A percentile compares a stretch with the other conserved stretches of the same genome.
Conservation (phyloP, 2,888 invertebrate species). For the Melinopterus prodromus region DNA sequence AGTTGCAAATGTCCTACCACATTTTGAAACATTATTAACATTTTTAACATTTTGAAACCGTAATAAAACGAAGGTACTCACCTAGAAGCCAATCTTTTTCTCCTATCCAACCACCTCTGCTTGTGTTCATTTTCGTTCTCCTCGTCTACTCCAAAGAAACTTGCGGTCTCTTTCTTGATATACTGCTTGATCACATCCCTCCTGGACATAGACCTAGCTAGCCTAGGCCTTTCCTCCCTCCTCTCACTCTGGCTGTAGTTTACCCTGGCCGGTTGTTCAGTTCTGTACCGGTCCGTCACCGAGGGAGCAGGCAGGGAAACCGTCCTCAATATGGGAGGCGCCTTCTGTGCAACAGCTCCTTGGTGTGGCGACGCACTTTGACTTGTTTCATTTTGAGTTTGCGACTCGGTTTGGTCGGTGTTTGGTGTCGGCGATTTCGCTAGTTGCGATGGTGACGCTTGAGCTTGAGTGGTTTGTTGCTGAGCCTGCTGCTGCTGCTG, state of each 20-base stretch:
- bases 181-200: slow-evolving; percentile 67
- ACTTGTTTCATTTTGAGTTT: slow-evolving; percentile 37
- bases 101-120: slow-evolving; percentile 80
- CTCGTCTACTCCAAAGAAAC: slow-evolving; percentile 86
- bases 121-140: slow-evolving; percentile 78
- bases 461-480: slow-evolving; percentile 53
- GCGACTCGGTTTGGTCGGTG: slow-evolving; percentile 38
- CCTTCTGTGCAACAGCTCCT: slow-evolving; percentile 17
- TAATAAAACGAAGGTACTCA: slow-evolving; percentile 60
- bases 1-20: no score
- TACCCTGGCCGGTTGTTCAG: slow-evolving; percentile 42
- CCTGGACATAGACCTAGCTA: slow-evolving; percentile 58
- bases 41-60: background rate
- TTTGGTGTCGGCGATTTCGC: slow-evolving; percentile 45
- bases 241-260: slow-evolving; percentile 58
- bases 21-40: no score
- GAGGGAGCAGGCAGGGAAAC: slow-evolving; percentile 43
- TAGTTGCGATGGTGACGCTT: slow-evolving; percentile 41
- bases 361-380: slow-evolving; percentile 10
- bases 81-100: slow-evolving; percentile 80
- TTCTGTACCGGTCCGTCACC: slow-evolving; percentile 45
- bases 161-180: slow-evolving; percentile 81
- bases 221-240: slow-evolving; percentile 54
- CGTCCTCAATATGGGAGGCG: slow-evolving; percentile 50
- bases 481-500: slow-evolving; percentile 52